phyloP scores from a whole-genome alignment of 2,113 vertebrate genomes.

The Hemiscyllium ocellatum region DNA sequence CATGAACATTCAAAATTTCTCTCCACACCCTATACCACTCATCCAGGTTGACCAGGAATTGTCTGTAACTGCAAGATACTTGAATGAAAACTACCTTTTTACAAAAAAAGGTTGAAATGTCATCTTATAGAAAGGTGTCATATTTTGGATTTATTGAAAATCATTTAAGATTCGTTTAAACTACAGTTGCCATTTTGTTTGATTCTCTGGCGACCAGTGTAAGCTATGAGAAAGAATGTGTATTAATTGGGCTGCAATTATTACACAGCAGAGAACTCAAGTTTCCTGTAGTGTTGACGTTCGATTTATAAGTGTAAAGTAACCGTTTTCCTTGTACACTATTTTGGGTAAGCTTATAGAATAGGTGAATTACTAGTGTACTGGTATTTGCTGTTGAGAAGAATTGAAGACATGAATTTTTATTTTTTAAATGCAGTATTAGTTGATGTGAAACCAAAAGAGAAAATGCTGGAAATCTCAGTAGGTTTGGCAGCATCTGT shows the following conservation, averaged over 20 bases:
- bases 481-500: no score
- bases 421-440: background rate
- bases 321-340: background rate
- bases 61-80: no score
- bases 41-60: no score
- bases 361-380: background rate
- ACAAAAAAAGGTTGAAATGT: no score
- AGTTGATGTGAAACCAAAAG: background rate
- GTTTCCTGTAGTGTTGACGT: background rate
- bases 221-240: background rate
- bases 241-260: background rate
- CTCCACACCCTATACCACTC: no score
- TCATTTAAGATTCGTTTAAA: no score
- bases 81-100: no score
- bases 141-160: no score
- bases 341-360: background rate
- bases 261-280: background rate
- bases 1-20: no score
- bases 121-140: no score
- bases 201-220: background rate
- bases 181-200: background rate
- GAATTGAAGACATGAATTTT: background rate
- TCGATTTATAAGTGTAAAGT: background rate
- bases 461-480: no score
- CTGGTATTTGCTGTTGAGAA: background rate